phyloP scores from a whole-genome alignment of 92 coral and sea anemone species.

The Epizoanthus illoricatus region DNA sequence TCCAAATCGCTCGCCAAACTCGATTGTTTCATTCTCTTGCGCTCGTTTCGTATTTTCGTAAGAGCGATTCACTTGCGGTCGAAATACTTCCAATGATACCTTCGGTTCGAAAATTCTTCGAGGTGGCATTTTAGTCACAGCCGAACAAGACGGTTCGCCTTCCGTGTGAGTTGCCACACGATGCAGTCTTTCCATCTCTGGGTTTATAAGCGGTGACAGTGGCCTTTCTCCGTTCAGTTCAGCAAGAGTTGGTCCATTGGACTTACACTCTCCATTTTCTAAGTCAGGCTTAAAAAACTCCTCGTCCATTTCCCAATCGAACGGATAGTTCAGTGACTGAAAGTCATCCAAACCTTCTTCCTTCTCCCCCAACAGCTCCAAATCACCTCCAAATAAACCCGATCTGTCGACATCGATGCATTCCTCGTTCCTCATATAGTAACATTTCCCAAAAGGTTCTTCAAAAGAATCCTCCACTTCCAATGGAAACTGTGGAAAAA shows the following conservation, averaged over 20 bases:
- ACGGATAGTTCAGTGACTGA: conserved; percentile 59
- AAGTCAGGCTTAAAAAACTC: conserved; percentile 75
- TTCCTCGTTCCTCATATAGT: conserved; percentile 56
- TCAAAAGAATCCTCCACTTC: conserved; percentile 86
- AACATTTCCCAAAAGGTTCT: conserved; percentile 57
- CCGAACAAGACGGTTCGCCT: conserved; percentile 55
- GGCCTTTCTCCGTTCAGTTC: conserved; percentile 94
- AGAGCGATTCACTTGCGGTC: conserved; percentile 36
- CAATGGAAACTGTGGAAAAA: conserved; percentile 71
- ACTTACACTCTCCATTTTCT: conserved; percentile 70
- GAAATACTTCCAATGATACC: conserved; percentile 29
- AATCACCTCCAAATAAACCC: conserved; percentile 59
- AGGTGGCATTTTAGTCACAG: conserved; percentile 28
- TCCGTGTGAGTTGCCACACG: conserved; percentile 90
- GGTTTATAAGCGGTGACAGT: conserved; percentile 91
- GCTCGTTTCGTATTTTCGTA: conserved; percentile 11
- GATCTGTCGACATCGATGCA: conserved; percentile 49
- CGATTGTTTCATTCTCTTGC: conserved; percentile 24
- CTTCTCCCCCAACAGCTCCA: conserved; percentile 35
- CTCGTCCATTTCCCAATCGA: conserved; percentile 90
- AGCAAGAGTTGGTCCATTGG: conserved; percentile 94
- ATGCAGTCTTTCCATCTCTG: conserved; percentile 98
- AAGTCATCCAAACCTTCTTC: conserved; percentile 61
- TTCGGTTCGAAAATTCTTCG: conserved; percentile 33
- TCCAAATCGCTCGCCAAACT: conserved; percentile 41